A percentile compares a stretch with the other conserved stretches of the same genome.
Conservation (phyloP, 2,888 invertebrate genomes). For the Sarcophaga variegata region DNA sequence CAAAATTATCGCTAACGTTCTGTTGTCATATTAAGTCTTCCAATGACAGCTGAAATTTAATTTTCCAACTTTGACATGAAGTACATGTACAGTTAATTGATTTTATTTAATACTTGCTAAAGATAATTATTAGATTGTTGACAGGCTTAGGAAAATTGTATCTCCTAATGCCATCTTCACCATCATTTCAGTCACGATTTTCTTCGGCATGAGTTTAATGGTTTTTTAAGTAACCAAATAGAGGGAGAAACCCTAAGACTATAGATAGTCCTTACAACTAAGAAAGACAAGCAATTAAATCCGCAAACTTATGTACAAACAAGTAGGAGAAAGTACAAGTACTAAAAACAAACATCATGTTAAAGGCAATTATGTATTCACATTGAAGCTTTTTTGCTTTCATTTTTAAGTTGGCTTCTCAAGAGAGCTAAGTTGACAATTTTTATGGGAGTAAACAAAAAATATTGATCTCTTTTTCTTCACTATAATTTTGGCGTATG, state of each 20-base stretch:
- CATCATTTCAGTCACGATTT: no score
- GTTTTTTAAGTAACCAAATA: not conserved
- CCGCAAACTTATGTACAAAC: no score
- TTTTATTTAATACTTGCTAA: conserved; percentile 19
- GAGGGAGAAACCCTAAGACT: not conserved
- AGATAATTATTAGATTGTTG: conserved; percentile 19
- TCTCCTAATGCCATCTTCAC: not conserved
- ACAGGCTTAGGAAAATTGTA: conserved; percentile 3
- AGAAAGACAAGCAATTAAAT: no score
- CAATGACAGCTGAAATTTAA: not conserved
- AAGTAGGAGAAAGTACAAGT: no score
- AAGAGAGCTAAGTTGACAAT: no score
- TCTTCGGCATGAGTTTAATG: not conserved
- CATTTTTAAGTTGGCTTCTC: no score
- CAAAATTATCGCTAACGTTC: not conserved
- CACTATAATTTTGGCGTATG: not conserved
- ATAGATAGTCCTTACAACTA: no score
- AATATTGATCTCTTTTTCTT: not conserved
- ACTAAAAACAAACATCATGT: no score
- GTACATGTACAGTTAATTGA: conserved; percentile 13
- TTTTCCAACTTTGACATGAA: conserved; percentile 22
- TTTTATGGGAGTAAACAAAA: no score
- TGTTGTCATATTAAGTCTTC: not conserved
- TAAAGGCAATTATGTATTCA: no score
- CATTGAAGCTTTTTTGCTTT: no score